Percentiles rank a stretch among this genome's conserved stretches.
Evolutionary conservation across 1,140 invertebrate genomes (phyloP).

Genomic region (Chionoecetes opilio): DNA sequence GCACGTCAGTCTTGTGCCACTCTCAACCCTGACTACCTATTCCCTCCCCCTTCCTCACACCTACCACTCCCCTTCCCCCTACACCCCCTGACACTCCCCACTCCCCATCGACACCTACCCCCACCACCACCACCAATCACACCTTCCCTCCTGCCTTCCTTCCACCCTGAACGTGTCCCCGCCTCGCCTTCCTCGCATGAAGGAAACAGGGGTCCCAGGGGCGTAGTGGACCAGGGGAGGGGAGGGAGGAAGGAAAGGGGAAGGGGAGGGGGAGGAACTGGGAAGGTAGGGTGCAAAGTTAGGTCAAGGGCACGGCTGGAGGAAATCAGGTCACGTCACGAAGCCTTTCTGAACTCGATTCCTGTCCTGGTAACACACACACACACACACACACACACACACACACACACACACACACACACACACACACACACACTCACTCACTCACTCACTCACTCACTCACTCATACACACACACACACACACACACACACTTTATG

Average conservation of each 20-base stretch:
- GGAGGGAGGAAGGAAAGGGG: background rate
- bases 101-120: background rate
- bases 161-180: background rate
- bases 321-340: slow-evolving; percentile 8
- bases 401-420: too few relatives aligned
- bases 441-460: too few relatives aligned
- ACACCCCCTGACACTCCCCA: background rate
- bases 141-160: background rate
- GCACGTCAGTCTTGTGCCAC: background rate
- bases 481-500: too few relatives aligned
- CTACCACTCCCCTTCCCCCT: background rate
- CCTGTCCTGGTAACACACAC: background rate
- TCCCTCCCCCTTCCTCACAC: background rate
- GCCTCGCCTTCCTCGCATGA: background rate
- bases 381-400: too few relatives aligned
- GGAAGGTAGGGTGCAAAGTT: background rate
- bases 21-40: background rate
- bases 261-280: background rate
- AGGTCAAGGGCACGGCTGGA: background rate
- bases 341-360: background rate
- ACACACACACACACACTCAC: too few relatives aligned
- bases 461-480: too few relatives aligned
- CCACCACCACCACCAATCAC: background rate
- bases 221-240: background rate
- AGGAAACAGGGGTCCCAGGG: background rate